Base-by-base conservation (phyloP, 2,797 vertebrate species). In the Pyrocephalus nanus region DNA sequence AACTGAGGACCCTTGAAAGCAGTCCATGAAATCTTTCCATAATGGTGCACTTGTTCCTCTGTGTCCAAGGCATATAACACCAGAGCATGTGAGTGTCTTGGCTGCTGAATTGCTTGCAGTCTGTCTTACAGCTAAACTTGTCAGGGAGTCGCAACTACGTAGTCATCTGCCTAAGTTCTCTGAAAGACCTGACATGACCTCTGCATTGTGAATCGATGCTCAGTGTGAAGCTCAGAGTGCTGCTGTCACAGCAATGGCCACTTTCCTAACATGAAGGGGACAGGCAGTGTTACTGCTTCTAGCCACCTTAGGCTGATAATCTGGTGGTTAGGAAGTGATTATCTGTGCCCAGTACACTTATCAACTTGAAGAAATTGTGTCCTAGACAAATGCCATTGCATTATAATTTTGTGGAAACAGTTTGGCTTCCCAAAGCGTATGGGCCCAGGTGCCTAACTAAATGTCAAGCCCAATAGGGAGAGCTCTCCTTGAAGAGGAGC, bases 191-290 rank as follows among this genome's bases (percentile, higher is more conserved):
- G 15, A 42, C 13, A 32, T 15, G 25, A 61, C 48, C 15, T 61
- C 32, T 75, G 0, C 55, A 29, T 38, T 15, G 34, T 0, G 0
- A 61, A 8, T 60, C 7, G 62, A 12, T 62, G 36, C 26, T 38
- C 60, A 15, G 50, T 16, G 18, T 11, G 55, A 43, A 77, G 48
- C 29, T 80, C 45, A 11, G 36, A 72, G 57, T 79, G 54, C 42
- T 38, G n/a, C 12, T 51, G 25, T 36, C 55, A 40, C 54, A 58
- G 55, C 2, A 2, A 18, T 45, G 42, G 22, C 16, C 0, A 0
- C 42, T 74, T 64, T 45, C 53, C 18, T 66, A 18, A 50, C 9
- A 2, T 19, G 20, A 16, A 54, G 64, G 53, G 19, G 18, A 34
- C 51, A 60, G 50, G 50, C 45, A 32, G 26, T 6, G 42, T 60